Evolutionary conservation across 2,113 vertebrate species (phyloP).

Genomic region (Pelecanoides urinatrix): DNA sequence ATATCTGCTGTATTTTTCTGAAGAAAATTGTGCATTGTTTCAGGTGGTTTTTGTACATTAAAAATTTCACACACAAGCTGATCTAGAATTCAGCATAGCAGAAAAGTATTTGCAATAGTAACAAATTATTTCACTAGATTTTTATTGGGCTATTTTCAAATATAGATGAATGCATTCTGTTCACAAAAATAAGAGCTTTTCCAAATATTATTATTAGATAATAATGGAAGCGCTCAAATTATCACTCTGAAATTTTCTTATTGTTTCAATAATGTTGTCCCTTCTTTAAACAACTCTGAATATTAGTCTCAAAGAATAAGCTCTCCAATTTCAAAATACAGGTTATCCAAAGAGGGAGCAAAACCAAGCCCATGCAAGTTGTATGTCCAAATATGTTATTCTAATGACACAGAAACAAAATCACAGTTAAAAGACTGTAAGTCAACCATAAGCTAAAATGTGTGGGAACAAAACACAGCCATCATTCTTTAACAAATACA

Average conservation of each 20-base stretch:
- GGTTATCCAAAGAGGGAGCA: not conserved
- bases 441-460: not conserved
- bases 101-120: slow-evolving; percentile 26
- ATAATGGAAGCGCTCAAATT: not conserved
- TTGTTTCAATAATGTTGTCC: not conserved
- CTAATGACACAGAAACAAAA: not conserved
- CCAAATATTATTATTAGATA: not conserved
- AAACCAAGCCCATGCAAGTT: not conserved
- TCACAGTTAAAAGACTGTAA: not conserved
- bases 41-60: not conserved
- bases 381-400: not conserved
- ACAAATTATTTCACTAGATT: not conserved
- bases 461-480: not conserved
- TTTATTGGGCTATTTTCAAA: slow-evolving; percentile 29
- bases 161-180: slow-evolving; percentile 7
- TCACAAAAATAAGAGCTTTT: slow-evolving; percentile 7
- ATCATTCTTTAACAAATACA: not conserved
- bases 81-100: not conserved
- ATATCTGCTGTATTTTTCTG: not conserved
- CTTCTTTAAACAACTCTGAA: not conserved
- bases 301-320: not conserved
- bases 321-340: not conserved
- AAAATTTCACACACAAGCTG: not conserved
- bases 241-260: not conserved
- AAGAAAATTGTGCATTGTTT: not conserved